A percentile compares a stretch with the other conserved stretches of the same genome.
These are phyloP conservation scores for Amniataba percoides DNA, from an alignment of 2,797 vertebrate genomes.

Conservation along the genomic window DNA sequence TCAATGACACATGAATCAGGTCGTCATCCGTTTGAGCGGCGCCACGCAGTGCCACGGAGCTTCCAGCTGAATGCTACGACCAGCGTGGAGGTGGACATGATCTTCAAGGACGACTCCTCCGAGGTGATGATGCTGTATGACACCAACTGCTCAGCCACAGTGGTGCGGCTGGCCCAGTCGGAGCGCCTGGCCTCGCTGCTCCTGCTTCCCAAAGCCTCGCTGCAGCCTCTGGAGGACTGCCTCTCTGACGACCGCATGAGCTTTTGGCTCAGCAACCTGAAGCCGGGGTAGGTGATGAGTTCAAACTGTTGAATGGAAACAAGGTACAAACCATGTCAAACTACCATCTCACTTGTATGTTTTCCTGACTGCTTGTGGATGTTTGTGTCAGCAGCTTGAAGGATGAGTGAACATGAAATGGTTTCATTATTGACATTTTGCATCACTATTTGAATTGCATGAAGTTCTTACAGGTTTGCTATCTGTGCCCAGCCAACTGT, in stretches of 20 bases:
- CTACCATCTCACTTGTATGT: background rate
- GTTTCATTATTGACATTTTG: background rate
- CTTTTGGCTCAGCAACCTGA: constrained; percentile 53
- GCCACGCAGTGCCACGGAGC: constrained; percentile 32
- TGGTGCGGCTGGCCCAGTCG: constrained; percentile 20
- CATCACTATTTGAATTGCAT: background rate
- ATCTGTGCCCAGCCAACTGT: background rate
- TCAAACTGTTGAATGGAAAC: background rate
- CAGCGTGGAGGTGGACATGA: constrained; percentile 52
- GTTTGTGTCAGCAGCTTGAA: background rate
- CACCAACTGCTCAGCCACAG: constrained; percentile 45
- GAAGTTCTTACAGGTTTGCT: background rate
- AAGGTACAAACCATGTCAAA: background rate
- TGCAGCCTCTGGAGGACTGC: constrained; percentile 38
- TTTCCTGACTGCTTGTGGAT: background rate
- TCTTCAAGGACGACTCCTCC: constrained; percentile 31
- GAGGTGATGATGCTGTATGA: constrained; percentile 54
- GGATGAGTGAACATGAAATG: background rate
- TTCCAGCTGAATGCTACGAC: constrained; percentile 37
- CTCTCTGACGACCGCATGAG: constrained; percentile 33
- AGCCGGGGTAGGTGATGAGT: constrained; percentile 26
- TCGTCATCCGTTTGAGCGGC: constrained; percentile 27
- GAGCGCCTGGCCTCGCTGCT: constrained; percentile 39
- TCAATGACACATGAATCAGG: constrained; percentile 42
- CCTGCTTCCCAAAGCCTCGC: constrained; percentile 44